Evolutionary conservation across 1,140 invertebrate genomes (phyloP), one percentile per base, ranked within the genome.

Genomic region (Meloidogyne floridensis): DNA sequence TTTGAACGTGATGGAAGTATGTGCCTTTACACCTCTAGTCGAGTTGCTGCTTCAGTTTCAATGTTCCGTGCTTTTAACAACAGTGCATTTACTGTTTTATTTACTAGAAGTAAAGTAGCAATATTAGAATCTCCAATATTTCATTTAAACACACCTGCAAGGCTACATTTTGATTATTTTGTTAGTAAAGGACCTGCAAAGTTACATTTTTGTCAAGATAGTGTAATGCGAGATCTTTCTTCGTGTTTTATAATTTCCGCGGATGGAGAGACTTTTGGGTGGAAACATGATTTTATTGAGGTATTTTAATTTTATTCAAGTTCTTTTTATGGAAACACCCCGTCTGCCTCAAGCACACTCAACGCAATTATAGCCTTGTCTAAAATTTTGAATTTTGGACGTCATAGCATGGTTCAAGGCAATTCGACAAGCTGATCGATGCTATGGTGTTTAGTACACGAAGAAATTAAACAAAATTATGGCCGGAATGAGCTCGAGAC

Each of bases 131-230:
- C 77, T 7, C 65, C 77, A 47, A 71, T 80, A 20, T 89, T 89
- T 72, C 77, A 81, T 65, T 73, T 89, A 75, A 89, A 89, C 70
- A 77, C 85, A 5, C 83, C 86, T 3, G 86, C 88, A 42, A 71
- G 87, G 32, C 82, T 89, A 7, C 87, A 90, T 80, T 89, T 89
- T 71, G 84, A 88, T 72, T 89, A 85, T 77, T n/a, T 75, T 13
- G 87, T 86, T 42, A 74, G 43, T 85, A 84, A 84, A 79, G 86
- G 86, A 15, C 75, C 82, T 7, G 83, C 84, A 53, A 76, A 86
- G 51, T 18, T 89, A n/a, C 89, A 89, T 80, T 82, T 89, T 20
- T 89, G 87, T 75, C 86, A 89, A 79, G 87, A 89, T 56, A 87
- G 86, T 73, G 80, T 83, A 15, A 72, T 71, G 13, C 83, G 84